These are phyloP conservation scores for Spilarctia lutea DNA, from an alignment of 2,888 invertebrate species.

Conservation along the genomic window DNA sequence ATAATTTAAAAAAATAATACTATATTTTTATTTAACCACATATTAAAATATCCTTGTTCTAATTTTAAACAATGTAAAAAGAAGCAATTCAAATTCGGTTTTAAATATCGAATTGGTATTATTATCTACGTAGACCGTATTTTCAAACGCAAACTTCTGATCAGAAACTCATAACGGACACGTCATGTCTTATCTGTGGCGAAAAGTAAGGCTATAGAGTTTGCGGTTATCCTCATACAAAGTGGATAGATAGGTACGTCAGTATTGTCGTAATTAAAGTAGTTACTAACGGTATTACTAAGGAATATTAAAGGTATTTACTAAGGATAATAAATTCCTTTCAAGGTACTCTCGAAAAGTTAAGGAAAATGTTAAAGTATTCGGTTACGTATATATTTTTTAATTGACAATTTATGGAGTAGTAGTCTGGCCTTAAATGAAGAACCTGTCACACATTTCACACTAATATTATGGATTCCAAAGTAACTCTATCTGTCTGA, in stretches of 20 bases:
- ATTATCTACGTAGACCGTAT: slow-evolving; percentile 54
- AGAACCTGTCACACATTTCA: background rate
- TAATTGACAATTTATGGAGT: background rate
- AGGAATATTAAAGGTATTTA: background rate
- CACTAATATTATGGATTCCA: background rate
- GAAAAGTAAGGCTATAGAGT: slow-evolving; percentile 64
- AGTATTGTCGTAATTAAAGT: background rate
- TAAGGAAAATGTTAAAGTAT: background rate
- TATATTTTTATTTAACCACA: background rate
- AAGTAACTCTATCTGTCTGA: too few relatives aligned
- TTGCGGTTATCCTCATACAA: slow-evolving; percentile 13
- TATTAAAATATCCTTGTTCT: background rate
- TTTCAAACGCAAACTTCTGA: slow-evolving; percentile 68
- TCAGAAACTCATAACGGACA: slow-evolving; percentile 80
- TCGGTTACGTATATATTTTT: too few relatives aligned
- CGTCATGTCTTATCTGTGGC: slow-evolving; percentile 79
- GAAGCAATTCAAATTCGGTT: slow-evolving; percentile 39
- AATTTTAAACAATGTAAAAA: background rate
- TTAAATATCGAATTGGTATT: slow-evolving; percentile 51
- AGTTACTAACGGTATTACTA: background rate
- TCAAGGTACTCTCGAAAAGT: background rate
- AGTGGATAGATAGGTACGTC: background rate
- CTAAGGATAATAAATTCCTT: background rate
- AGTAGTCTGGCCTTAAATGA: background rate
- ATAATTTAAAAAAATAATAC: background rate